Base-by-base conservation (phyloP, 2,888 invertebrate genomes). In the Hofmannophila pseudospretella region DNA sequence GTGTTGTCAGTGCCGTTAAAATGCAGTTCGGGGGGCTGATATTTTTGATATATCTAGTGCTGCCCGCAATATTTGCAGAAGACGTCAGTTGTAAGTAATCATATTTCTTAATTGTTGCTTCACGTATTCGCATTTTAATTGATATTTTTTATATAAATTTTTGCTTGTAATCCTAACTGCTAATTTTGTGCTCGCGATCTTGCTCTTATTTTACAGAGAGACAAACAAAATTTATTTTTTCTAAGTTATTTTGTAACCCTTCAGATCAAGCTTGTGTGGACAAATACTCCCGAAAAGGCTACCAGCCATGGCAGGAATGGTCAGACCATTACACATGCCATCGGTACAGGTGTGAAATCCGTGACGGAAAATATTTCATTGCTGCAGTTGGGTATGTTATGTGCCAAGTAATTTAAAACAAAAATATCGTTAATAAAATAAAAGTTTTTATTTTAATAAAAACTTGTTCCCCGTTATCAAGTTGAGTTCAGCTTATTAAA, bases 291-390 rank as follows among this genome's bases (percentile, higher is more conserved):
- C 73, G 86, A 42, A 86, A 86, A 58, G 86, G 86, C 1, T 86
- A 86, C 40, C 86, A 86, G 41, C 86, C 86, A 0, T 86, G 86
- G 86, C 86, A 86, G 32, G 86, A 86, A 39, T 86, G 86, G 86
- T 86, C 86, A 0, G 86, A 86, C 41, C 86, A 86, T 41, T 86
- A 86, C 42, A 86, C 86, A 0, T 86, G 86, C 42, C 86, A 86
- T 38, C 51, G 86, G 19, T 86, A 86, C 42, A 58, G 86, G 55
- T 86, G 86, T 42, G 86, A 86, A 45, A 86, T 86, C 23, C 62
- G 86, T 4, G 86, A 86, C 47, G 86, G 85, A 30, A 86, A 86
- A 56, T 86, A 84, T 40, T 86, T 86, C 39, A 85, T 86, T 13
- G 86, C 86, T 23, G 86, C 86, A 41, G 86, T 86, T 34, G 85